Evolutionary conservation across 92 coral and sea anemone species (phyloP).

Genomic region (Porites divaricata): DNA sequence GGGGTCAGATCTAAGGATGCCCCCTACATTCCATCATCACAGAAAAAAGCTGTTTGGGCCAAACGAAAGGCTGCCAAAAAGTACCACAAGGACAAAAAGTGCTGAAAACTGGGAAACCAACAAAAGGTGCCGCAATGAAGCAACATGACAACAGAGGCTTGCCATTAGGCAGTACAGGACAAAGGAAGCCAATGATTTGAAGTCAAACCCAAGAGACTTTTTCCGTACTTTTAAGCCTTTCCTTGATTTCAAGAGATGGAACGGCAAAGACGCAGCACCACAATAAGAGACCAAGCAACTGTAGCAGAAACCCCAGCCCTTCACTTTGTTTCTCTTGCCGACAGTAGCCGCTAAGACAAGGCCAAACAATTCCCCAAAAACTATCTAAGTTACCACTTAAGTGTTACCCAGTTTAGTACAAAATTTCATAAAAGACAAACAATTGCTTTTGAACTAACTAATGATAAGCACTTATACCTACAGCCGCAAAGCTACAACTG

Average conservation of each 20-base stretch:
- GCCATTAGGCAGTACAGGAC: slow-evolving; percentile 45
- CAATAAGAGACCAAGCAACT: neutral
- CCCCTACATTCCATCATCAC: neutral
- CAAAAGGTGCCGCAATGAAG: slow-evolving; percentile 12
- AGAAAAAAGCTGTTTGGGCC: slow-evolving; percentile 13
- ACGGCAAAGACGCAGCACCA: neutral
- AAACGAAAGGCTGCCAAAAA: slow-evolving; percentile 19
- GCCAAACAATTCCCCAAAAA: too few species aligned
- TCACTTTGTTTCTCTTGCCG: too few species aligned
- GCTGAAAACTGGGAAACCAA: slow-evolving; percentile 17
- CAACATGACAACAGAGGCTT: slow-evolving; percentile 34
- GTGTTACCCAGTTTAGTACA: too few species aligned
- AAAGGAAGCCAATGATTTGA: slow-evolving; percentile 32
- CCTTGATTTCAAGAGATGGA: too few species aligned
- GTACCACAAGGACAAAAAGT: neutral
- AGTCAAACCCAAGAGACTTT: slow-evolving; percentile 36
- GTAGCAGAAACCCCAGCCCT: too few species aligned
- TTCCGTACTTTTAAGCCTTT: slow-evolving; percentile 22
- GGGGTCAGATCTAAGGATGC: neutral
- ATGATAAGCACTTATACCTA: too few species aligned
- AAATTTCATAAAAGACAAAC: too few species aligned
- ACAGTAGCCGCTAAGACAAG: too few species aligned
- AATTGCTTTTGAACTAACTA: too few species aligned
- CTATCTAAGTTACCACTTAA: too few species aligned
- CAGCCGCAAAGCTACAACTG: too few species aligned